Evolutionary conservation across 2,797 vertebrate species (phyloP), one percentile per base, ranked within the genome.

Genomic region (Neomorphus geoffroyi): DNA sequence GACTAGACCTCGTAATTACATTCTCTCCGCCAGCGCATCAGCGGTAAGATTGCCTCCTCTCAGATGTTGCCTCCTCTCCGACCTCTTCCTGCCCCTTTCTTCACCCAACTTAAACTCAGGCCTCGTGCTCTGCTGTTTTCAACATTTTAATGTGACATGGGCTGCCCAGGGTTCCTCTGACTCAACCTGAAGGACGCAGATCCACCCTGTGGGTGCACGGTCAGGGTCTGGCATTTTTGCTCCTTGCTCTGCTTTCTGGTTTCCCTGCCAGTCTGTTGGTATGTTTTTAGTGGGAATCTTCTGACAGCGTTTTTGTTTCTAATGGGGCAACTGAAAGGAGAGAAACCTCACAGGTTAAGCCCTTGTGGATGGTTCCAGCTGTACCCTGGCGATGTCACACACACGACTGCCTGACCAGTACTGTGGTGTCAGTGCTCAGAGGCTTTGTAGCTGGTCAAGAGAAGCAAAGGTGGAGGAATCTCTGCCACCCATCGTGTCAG

Each of bases 1-100:
- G 98, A 99, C 99, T 97, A 99, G 99, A 98, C 98, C 99, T 58
- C 99, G 99, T 98, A 99, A 99, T 98, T 99, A 99, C 96, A 98
- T 99, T 96, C 99, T 99, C 92, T 99, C 99, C 84, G 99, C 99
- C 97, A 99, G 99, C 93, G 99, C 99, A 70, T 99, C 99, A 93
- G 99, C 99, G 98, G 99, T 99, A 99, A 99, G 99, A 97, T 71
- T 90, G 89, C 94, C 79, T 79, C 37, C 86, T 48, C 86, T 62
- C 80, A 22, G 91, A 64, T 57, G 30, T n/a, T 82, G 62, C 92
- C 84, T 79, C 92, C 84, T 79, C 79, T 67, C 91, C 78, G 58
- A 11, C 84, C 91, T 93, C 88, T 28, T 81, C 57, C 83, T 84
- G 92, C 94, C 93, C 92, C 18, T 86, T 46, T 80, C 62, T 61